phyloP scores from a whole-genome alignment of 2,888 invertebrate species.

The Pristionchus arcanus region DNA sequence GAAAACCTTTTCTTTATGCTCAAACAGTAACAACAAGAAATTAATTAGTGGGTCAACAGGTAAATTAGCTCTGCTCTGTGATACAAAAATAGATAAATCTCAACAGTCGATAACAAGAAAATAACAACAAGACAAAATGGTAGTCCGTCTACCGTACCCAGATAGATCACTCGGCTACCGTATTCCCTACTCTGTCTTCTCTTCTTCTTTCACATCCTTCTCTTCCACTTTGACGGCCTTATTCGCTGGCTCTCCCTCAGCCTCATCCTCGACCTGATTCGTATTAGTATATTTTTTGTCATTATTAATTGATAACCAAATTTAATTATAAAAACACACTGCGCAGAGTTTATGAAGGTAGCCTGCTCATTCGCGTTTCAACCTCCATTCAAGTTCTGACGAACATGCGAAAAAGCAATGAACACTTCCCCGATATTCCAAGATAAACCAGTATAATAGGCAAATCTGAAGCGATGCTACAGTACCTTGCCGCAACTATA shows the following conservation, averaged over 20 bases:
- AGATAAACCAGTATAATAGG: no score
- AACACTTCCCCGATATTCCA: no score
- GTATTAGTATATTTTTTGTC: no score
- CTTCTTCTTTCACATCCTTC: constrained; percentile 2
- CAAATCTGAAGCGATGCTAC: no score
- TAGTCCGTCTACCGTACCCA: constrained; percentile 7
- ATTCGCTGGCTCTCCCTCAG: neutral
- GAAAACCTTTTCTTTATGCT: neutral
- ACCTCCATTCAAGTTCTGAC: no score
- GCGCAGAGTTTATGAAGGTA: no score
- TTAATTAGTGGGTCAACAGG: neutral
- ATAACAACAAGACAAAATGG: neutral
- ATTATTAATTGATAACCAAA: neutral
- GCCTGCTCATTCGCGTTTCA: no score
- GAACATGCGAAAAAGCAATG: no score
- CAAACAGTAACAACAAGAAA: neutral
- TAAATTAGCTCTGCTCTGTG: neutral
- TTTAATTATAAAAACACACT: no score
- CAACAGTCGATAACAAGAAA: constrained; percentile 35
- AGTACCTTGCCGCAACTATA: neutral
- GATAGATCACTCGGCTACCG: neutral
- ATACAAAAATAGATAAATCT: neutral
- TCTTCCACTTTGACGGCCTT: constrained; percentile 1
- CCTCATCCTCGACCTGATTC: neutral
- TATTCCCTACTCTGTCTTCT: neutral